These are phyloP conservation scores for Tetrax tetrax DNA, from an alignment of 2,113 vertebrate genomes.

Conservation along the genomic window DNA sequence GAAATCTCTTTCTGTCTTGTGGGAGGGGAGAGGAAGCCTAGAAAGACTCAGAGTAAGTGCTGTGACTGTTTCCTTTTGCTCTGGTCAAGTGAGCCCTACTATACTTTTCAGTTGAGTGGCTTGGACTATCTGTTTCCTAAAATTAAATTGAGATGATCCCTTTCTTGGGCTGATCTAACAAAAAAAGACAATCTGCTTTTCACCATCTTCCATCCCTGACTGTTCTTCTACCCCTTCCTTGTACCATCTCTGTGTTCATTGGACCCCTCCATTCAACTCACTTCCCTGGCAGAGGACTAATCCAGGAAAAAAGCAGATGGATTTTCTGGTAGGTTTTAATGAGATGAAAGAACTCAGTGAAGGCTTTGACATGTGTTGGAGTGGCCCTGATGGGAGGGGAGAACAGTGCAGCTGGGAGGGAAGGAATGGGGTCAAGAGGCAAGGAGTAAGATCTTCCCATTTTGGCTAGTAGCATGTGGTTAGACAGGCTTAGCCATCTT, in stretches of 20 bases:
- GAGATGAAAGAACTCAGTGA: background rate
- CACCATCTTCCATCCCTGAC: background rate
- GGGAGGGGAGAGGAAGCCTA: background rate
- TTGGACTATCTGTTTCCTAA: background rate
- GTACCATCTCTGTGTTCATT: background rate
- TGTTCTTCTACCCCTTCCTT: background rate
- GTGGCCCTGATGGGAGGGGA: rapidly evolving
- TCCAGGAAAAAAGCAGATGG: background rate
- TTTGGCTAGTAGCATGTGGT: background rate
- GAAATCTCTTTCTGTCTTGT: background rate
- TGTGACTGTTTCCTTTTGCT: background rate
- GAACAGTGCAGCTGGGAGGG: background rate
- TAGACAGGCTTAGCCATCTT: background rate
- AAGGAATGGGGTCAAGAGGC: background rate
- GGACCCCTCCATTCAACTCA: background rate
- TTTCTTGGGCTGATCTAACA: background rate
- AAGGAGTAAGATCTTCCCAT: background rate
- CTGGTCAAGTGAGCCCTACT: background rate
- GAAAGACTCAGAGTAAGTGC: background rate
- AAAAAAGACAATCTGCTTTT: background rate
- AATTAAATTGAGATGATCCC: background rate
- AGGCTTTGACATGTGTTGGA: background rate
- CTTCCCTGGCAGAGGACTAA: background rate
- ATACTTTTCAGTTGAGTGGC: background rate
- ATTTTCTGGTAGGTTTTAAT: background rate